Conservation (phyloP, 2,113 vertebrate species). For the Petroica traversi region DNA sequence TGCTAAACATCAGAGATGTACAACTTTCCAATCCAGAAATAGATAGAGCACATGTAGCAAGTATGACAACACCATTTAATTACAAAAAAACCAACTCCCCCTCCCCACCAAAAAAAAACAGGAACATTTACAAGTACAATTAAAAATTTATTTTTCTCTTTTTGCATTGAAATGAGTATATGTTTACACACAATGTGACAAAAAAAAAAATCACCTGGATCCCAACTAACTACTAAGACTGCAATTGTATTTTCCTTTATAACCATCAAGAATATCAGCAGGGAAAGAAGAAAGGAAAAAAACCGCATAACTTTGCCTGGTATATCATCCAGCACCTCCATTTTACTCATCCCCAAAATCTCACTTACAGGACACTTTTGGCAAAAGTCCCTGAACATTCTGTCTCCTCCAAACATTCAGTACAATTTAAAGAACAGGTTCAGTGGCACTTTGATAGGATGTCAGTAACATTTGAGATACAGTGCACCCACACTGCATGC, state of each 20-base stretch:
- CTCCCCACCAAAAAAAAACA: neutral
- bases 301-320: neutral
- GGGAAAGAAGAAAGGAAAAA: neutral
- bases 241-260: neutral
- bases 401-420: neutral
- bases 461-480: slow-evolving; percentile 15
- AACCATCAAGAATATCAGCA: neutral
- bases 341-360: neutral
- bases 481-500: slow-evolving; percentile 12
- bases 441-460: slow-evolving; percentile 45
- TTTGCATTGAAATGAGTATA: slow-evolving; percentile 51
- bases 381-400: slow-evolving; percentile 2
- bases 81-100: neutral
- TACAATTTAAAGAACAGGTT: neutral
- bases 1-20: neutral
- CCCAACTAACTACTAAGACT: neutral
- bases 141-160: slow-evolving; percentile 72
- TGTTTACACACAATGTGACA: slow-evolving; percentile 14
- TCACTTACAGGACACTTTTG: neutral
- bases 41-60: neutral
- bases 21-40: neutral
- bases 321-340: neutral
- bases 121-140: slow-evolving; percentile 53
- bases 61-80: neutral
- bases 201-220: neutral